Base-by-base conservation (phyloP, 1,140 invertebrate genomes). In the Hyles vespertilio region DNA sequence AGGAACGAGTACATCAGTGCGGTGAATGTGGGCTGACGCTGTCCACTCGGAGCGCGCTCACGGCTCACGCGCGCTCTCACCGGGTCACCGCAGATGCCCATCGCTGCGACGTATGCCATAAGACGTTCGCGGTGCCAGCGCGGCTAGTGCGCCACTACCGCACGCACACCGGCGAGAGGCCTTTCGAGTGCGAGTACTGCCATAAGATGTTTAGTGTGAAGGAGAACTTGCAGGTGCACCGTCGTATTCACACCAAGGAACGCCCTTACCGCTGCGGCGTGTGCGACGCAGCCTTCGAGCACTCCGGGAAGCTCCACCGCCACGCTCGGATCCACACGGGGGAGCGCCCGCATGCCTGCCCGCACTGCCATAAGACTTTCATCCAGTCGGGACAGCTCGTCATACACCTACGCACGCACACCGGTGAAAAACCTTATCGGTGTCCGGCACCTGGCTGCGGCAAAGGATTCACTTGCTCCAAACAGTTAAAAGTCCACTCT, bases 291-390 rank as follows among this genome's bases (percentile, higher is more conserved):
- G 97, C 97, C 0, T 98, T 97, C 74, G 96, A 98, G 74, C 97
- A 98, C 83, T 96, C 95, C 40, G 97, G 97, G 1, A 96, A 98
- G 77, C 88, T 98, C 36, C 96, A 97, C 72, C 92, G 97, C 5
- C 97, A 98, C 81, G 97, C 97, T 93, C 92, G 96, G 51, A 97
- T 97, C 64, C 96, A 97, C 77, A 97, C 96, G 0, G 91, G 98
- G 0, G 97, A 98, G 84, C 92, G 97, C 32, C 97, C 97, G 0
- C 98, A 98, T 86, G 96, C 96, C 71, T 99, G 98, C 81, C 93
- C 93, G n/a, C 93, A 98, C 50, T 99, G 98, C 81, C 93, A 94
- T 54, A 97, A 97, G 80, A 96, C 96, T 0, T 97, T 97, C 78
- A 97, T 97, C 33, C 95, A 97, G 76, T 96, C 94, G 44, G 95